phyloP scores from a whole-genome alignment of 1,140 invertebrate species.

The Drosophila chauvacae region DNA sequence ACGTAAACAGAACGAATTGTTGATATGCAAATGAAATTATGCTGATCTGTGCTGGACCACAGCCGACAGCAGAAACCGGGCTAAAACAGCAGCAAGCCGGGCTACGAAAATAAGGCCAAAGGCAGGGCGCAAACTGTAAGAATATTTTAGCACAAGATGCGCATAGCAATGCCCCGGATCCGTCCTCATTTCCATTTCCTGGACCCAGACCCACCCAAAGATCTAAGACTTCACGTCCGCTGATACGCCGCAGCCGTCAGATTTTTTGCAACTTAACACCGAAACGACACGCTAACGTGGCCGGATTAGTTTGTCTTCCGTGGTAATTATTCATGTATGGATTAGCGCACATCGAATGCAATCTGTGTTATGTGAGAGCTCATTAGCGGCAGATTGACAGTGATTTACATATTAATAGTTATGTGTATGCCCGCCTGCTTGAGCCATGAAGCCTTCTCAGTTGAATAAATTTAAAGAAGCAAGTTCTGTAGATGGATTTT shows the following conservation, averaged over 20 bases:
- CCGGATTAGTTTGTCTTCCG: slow-evolving; percentile 31
- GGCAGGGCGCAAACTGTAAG: slow-evolving; percentile 30
- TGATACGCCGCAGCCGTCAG: slow-evolving; percentile 18
- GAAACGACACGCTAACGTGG: slow-evolving; percentile 30
- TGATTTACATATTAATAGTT: slow-evolving; percentile 49
- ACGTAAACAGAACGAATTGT: slow-evolving; percentile 68
- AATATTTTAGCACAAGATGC: slow-evolving; percentile 41
- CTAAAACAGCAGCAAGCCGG: slow-evolving; percentile 10
- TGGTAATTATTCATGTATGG: slow-evolving; percentile 53
- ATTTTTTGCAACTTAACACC: slow-evolving; percentile 42
- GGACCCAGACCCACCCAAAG: slow-evolving; percentile 2
- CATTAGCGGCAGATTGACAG: slow-evolving; percentile 46
- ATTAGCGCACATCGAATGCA: slow-evolving; percentile 43
- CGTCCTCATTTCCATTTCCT: slow-evolving; percentile 46
- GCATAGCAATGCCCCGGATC: background rate
- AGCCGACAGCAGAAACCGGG: slow-evolving; percentile 14
- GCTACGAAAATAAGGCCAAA: slow-evolving; percentile 20
- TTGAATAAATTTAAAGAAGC: background rate
- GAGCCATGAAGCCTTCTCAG: slow-evolving; percentile 1
- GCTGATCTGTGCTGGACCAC: slow-evolving; percentile 58
- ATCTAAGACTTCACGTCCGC: slow-evolving; percentile 41
- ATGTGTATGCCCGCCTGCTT: slow-evolving; percentile 10
- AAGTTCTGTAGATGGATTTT: background rate
- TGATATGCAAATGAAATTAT: slow-evolving; percentile 70
- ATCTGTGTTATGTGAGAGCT: slow-evolving; percentile 49